Conservation (phyloP, 2,797 vertebrate genomes). For the Alectoris magna region DNA sequence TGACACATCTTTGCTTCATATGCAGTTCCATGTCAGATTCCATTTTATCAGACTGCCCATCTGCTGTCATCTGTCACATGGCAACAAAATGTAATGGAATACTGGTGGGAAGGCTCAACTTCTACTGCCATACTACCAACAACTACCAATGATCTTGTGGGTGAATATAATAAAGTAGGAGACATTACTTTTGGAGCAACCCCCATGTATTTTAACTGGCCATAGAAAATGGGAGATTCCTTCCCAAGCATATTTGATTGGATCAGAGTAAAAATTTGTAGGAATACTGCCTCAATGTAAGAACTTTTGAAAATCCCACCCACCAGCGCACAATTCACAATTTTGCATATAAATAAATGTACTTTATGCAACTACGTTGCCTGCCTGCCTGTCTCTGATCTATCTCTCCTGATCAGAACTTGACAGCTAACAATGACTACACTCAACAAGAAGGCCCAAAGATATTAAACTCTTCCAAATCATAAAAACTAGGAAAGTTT, state of each 20-base stretch:
- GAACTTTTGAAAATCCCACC: background rate
- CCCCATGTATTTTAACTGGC: background rate
- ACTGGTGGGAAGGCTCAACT: too few relatives aligned
- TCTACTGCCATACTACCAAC: too few relatives aligned
- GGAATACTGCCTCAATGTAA: background rate
- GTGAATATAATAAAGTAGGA: too few relatives aligned
- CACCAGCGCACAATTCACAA: background rate
- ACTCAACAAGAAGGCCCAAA: background rate
- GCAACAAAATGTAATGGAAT: too few relatives aligned
- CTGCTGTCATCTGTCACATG: too few relatives aligned
- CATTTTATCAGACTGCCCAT: too few relatives aligned
- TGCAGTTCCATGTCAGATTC: too few relatives aligned
- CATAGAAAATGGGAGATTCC: background rate
- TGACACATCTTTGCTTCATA: too few relatives aligned
- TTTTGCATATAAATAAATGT: background rate
- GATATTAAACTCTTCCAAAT: background rate
- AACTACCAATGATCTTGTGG: too few relatives aligned
- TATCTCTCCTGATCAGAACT: background rate
- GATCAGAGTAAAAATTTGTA: background rate
- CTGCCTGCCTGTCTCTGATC: background rate
- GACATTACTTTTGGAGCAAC: too few relatives aligned
- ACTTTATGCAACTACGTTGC: background rate
- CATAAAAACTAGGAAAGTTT: background rate
- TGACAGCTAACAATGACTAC: background rate
- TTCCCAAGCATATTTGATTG: background rate